phyloP scores from a whole-genome alignment of 2,113 vertebrate genomes.

The Apodemus speciosus region DNA sequence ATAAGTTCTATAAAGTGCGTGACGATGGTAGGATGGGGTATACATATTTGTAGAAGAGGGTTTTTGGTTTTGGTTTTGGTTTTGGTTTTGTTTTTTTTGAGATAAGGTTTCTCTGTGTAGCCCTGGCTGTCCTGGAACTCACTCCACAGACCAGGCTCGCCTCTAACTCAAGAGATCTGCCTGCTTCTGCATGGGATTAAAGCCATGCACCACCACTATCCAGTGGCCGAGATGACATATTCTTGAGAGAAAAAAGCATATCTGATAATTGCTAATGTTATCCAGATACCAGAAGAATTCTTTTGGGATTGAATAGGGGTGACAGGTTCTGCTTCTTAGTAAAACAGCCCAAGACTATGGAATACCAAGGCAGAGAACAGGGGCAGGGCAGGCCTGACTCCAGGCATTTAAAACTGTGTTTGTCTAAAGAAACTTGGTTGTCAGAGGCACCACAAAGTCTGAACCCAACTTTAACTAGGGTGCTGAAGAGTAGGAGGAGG shows the following conservation, averaged over 20 bases:
- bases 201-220: too few relatives aligned
- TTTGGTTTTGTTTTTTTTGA: too few relatives aligned
- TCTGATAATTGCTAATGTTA: neutral
- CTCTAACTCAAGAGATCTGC: too few relatives aligned
- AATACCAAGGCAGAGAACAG: neutral
- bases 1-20: neutral
- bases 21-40: neutral
- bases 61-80: too few relatives aligned
- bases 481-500: neutral
- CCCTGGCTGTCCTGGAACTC: too few relatives aligned
- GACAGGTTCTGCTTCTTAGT: neutral
- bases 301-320: neutral
- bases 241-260: neutral
- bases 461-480: neutral
- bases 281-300: constrained; percentile 13
- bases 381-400: neutral
- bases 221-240: too few relatives aligned
- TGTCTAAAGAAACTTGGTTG: constrained; percentile 19
- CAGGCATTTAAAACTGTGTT: constrained; percentile 10
- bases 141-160: too few relatives aligned
- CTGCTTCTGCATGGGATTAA: too few relatives aligned
- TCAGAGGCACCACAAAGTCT: constrained; percentile 4
- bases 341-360: neutral
- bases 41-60: too few relatives aligned
- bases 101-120: too few relatives aligned